phyloP scores from a whole-genome alignment of 2,797 vertebrate species.

The Ataeniobius toweri region DNA sequence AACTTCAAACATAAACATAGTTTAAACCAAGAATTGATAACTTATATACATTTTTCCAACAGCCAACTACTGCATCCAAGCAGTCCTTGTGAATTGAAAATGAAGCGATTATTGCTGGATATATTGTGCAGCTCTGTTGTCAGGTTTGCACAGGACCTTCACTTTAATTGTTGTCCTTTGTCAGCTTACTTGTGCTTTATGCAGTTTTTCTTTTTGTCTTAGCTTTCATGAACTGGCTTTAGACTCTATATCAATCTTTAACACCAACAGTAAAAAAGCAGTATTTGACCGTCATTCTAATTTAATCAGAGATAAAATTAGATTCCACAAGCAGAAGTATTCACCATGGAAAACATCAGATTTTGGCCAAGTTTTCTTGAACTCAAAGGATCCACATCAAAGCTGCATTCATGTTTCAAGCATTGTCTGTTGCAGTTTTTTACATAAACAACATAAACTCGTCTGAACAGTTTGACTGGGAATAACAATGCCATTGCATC shows the following conservation, averaged over 20 bases:
- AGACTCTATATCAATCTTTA: not conserved
- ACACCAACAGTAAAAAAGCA: not conserved
- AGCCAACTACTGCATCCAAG: not conserved
- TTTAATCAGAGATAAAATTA: not conserved
- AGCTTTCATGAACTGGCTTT: not conserved
- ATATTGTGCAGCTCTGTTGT: not conserved
- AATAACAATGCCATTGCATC: not conserved
- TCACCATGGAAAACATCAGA: not conserved
- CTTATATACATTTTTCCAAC: too few species aligned
- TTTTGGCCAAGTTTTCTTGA: not conserved
- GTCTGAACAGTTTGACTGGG: not conserved
- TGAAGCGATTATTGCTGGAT: too few species aligned
- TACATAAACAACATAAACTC: not conserved
- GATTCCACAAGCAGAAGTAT: not conserved
- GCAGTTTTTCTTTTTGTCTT: not conserved
- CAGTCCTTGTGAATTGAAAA: not conserved
- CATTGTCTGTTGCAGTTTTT: not conserved
- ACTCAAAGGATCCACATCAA: not conserved
- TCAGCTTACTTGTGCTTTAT: not conserved
- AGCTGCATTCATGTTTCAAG: not conserved
- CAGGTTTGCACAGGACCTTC: not conserved
- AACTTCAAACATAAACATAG: too few species aligned
- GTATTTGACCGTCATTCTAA: not conserved
- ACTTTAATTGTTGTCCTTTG: not conserved
- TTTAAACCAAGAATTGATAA: too few species aligned